Conservation (phyloP, 2,888 invertebrate species). For the Lypha dubia region DNA sequence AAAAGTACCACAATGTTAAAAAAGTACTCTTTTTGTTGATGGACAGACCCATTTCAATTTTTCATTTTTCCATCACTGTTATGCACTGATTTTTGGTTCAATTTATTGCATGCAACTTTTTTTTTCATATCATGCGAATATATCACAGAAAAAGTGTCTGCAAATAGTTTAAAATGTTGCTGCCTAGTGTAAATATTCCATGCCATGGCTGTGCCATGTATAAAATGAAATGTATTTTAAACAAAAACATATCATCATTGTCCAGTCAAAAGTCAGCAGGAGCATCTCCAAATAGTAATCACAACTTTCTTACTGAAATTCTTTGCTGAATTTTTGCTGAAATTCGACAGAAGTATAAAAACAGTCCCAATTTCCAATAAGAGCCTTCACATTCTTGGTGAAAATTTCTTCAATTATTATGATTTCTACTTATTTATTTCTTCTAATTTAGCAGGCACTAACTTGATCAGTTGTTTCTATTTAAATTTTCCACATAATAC, state of each 20-base stretch:
- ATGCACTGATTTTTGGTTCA: no score
- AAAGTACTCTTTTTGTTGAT: no score
- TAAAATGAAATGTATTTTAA: no score
- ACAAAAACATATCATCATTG: no score
- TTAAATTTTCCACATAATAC: slow-evolving; percentile 31
- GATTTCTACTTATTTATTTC: neutral
- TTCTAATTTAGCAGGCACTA: neutral
- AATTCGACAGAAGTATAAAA: neutral
- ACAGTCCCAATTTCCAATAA: neutral
- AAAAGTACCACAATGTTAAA: no score
- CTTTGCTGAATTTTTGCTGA: no score
- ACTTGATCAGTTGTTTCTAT: slow-evolving; percentile 16
- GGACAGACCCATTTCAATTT: no score
- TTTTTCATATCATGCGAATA: neutral
- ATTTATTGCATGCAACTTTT: no score
- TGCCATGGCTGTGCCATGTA: neutral
- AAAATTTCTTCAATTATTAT: neutral
- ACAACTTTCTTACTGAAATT: no score
- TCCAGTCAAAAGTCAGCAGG: no score
- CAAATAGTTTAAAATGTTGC: neutral
- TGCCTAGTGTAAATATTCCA: neutral
- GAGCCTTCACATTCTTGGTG: neutral
- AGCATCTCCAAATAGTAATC: no score
- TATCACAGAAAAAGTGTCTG: neutral
- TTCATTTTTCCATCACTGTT: no score